Percentiles rank a stretch among this genome's conserved stretches.
These are phyloP conservation scores for Invenusta paracnida DNA, from an alignment of 2,888 invertebrate genomes.

Conservation along the genomic window DNA sequence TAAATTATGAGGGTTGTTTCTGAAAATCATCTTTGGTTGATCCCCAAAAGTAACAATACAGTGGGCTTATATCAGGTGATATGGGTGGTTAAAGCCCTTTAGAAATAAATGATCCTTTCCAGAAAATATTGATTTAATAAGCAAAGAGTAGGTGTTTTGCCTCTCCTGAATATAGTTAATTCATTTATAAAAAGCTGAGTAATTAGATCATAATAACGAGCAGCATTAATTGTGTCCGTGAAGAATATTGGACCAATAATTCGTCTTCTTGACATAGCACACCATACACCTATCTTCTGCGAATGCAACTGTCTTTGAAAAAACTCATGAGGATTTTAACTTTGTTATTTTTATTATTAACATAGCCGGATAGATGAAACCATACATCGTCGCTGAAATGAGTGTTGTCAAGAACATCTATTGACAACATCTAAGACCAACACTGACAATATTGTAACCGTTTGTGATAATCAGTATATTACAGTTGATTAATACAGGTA, in stretches of 20 bases:
- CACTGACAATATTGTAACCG: background rate
- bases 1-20: background rate
- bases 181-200: background rate
- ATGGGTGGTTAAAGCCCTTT: background rate
- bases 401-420: background rate
- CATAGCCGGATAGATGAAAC: background rate
- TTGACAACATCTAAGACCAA: background rate
- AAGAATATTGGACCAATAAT: background rate
- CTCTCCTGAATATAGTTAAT: background rate
- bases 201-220: background rate
- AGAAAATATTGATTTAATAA: background rate
- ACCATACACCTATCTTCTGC: constrained; percentile 18
- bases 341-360: background rate
- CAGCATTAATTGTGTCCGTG: constrained; percentile 20
- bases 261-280: background rate
- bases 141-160: background rate
- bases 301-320: background rate
- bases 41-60: background rate
- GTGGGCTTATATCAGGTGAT: background rate
- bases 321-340: background rate
- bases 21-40: background rate
- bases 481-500: background rate
- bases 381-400: background rate
- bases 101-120: background rate
- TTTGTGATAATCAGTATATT: background rate